These are phyloP conservation scores for Acanthosepion pharaonis DNA, from an alignment of 2,888 invertebrate genomes.

Conservation along the genomic window DNA sequence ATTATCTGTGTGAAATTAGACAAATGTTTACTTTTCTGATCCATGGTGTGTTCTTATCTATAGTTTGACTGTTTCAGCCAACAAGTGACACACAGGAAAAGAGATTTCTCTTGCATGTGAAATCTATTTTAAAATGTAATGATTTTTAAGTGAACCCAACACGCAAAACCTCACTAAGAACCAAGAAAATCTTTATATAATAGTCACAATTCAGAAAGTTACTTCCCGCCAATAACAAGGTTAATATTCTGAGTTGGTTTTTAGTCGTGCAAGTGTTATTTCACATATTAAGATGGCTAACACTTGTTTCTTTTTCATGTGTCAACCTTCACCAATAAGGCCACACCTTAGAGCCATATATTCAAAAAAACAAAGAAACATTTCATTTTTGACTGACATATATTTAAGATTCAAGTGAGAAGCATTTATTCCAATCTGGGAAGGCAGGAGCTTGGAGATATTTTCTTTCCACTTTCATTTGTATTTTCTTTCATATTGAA, in stretches of 20 bases:
- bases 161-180: too few species aligned
- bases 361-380: neutral
- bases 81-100: too few species aligned
- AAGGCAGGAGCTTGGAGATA: conserved; percentile 15
- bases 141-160: too few species aligned
- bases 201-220: too few species aligned
- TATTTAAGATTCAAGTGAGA: neutral
- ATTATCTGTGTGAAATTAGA: neutral
- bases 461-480: neutral
- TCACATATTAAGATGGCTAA: too few species aligned
- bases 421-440: neutral
- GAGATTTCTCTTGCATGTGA: too few species aligned
- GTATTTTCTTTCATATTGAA: conserved; percentile 33
- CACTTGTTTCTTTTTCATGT: neutral
- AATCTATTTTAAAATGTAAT: too few species aligned
- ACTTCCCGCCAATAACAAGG: too few species aligned
- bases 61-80: too few species aligned
- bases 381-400: neutral
- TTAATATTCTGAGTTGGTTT: too few species aligned
- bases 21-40: neutral
- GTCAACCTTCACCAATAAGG: neutral
- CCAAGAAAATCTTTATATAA: too few species aligned
- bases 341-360: neutral
- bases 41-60: neutral
- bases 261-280: too few species aligned